These are phyloP conservation scores for Prolemur simus DNA, from an alignment of 2,113 vertebrate species.

Conservation along the genomic window DNA sequence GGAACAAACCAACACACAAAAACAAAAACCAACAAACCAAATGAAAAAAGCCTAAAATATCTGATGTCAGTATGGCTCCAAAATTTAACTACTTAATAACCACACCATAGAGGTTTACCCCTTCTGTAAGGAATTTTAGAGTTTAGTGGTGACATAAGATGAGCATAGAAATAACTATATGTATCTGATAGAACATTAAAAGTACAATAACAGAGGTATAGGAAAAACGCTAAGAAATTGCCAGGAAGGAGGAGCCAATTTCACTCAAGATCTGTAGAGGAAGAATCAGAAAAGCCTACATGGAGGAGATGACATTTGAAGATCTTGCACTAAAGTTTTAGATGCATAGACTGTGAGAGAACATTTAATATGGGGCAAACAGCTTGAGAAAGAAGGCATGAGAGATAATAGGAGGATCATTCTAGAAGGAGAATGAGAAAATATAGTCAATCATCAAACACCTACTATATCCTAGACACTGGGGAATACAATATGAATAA, in stretches of 20 bases:
- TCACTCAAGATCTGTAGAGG: neutral
- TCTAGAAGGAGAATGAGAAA: neutral
- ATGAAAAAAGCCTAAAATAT: neutral
- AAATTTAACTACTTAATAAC: neutral
- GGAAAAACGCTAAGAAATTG: neutral
- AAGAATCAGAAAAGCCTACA: neutral
- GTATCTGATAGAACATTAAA: neutral
- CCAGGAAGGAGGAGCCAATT: neutral
- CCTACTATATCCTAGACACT: neutral
- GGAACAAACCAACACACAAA: neutral
- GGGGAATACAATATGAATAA: neutral
- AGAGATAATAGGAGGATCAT: neutral
- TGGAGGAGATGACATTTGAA: neutral
- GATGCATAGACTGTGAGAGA: neutral
- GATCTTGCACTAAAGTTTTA: neutral
- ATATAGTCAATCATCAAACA: neutral
- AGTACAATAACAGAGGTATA: neutral
- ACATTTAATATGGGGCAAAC: constrained; percentile 2
- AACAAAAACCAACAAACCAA: neutral
- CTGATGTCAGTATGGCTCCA: neutral
- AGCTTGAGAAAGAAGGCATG: neutral
- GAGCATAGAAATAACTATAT: neutral
- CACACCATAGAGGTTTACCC: neutral
- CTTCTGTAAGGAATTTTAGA: neutral
- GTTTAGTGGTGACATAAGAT: neutral